Base-by-base conservation (phyloP, 1,140 invertebrate genomes). In the Drosophila sucinea region DNA sequence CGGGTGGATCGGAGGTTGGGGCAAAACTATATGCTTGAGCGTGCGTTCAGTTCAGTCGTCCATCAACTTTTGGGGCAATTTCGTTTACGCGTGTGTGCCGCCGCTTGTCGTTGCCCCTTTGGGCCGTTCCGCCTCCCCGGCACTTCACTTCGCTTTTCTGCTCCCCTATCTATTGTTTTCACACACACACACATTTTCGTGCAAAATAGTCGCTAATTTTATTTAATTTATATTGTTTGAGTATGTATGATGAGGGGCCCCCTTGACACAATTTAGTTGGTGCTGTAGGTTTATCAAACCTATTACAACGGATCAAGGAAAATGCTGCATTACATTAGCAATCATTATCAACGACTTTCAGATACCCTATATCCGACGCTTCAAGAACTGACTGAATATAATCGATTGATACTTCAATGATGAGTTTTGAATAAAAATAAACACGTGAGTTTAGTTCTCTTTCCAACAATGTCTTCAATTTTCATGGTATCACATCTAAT, bases 171-270 rank as follows among this genome's bases (percentile, higher is more conserved):
- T 61, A 60, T 81, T 70, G 61, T 74, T 69, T 74, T 69, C 66
- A 60, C 44, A 51, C 35, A 38, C 35, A 38, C 35, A 2, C 30
- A 64, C 38, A 80, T 70, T 87, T 82, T 74, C 65, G 83, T 86
- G 79, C 77, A 87, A 89, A 86, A 77, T 77, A 70, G 73, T 89
- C 84, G 80, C 84, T 83, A 87, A 87, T 87, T 87, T 87, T 60
- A 89, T 89, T 84, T 89, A 87, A 87, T 87, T 87, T 87, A 61
- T 62, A 74, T 80, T 81, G 70, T 70, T 69, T 80, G 82, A 78
- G 6, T 47, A 8, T 51, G 44, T 73, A 77, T 76, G 70, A 68
- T 78, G 44, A 51, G 44, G 44, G 44, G 67, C 54, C 80, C 73
- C 82, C 84, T 89, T 87, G 84, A 87, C 84, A 87, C 81, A 89